Percentiles rank a stretch among this genome's conserved stretches.
phyloP scores from a whole-genome alignment of 2,113 vertebrate genomes.

The Phyllostomus hastatus region DNA sequence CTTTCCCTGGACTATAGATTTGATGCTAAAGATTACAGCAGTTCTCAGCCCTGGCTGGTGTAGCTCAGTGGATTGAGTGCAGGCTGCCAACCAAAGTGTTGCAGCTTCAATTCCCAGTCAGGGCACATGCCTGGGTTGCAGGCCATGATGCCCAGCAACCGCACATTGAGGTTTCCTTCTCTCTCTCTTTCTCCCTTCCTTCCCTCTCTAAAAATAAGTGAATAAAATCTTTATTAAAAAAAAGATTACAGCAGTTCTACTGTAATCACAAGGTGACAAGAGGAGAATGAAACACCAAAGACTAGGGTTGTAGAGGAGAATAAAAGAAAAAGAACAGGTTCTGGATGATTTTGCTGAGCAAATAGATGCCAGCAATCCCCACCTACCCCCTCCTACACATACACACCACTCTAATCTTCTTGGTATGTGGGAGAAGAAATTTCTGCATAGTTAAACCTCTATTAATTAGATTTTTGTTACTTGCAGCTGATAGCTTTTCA shows the following conservation, averaged over 20 bases:
- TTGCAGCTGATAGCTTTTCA: background rate
- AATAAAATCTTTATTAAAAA: too few relatives aligned
- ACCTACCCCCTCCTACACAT: too few relatives aligned
- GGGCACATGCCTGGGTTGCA: too few relatives aligned
- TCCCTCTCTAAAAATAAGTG: too few relatives aligned
- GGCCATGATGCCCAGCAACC: too few relatives aligned
- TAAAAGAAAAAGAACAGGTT: background rate
- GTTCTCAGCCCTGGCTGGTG: too few relatives aligned
- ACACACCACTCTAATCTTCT: accelerated
- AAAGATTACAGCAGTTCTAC: background rate
- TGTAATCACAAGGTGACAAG: background rate
- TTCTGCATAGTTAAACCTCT: background rate
- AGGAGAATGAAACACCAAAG: background rate
- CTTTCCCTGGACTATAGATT: background rate
- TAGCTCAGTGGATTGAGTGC: too few relatives aligned
- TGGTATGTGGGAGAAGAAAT: background rate
- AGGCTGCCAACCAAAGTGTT: too few relatives aligned
- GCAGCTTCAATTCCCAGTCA: too few relatives aligned
- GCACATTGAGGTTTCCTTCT: too few relatives aligned
- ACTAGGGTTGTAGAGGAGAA: background rate
- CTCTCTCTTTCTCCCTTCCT: too few relatives aligned
- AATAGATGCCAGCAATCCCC: background rate
- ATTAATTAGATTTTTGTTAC: background rate
- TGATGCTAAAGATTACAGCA: background rate
- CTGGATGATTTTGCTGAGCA: background rate